Conservation (phyloP, 2,113 vertebrate genomes). For the Calcarius ornatus region DNA sequence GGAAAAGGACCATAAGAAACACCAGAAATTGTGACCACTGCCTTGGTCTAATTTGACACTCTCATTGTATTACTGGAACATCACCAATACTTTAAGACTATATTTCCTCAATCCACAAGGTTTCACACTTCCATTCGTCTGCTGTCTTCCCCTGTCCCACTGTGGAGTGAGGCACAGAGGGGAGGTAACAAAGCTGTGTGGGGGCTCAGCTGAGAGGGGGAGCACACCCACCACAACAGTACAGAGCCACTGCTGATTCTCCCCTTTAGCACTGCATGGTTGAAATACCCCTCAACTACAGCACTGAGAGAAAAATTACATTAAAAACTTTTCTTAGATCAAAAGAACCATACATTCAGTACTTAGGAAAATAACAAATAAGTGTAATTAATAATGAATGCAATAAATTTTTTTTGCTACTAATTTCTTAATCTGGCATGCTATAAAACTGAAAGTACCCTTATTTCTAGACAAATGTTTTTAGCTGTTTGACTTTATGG, state of each 20-base stretch:
- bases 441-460: neutral
- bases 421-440: neutral
- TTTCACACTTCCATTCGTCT: neutral
- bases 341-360: neutral
- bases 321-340: neutral
- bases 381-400: neutral
- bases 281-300: neutral
- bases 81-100: neutral
- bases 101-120: neutral
- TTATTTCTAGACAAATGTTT: neutral
- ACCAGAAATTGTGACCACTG: neutral
- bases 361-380: neutral
- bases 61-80: neutral
- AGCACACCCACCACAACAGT: neutral
- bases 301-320: neutral
- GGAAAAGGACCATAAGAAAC: neutral
- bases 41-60: neutral
- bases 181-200: neutral
- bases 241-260: neutral
- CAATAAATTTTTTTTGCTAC: neutral
- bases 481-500: neutral
- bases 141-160: neutral
- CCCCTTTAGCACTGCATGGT: neutral
- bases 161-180: neutral
- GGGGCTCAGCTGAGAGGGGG: neutral